Percentiles rank a stretch among this genome's conserved stretches.
Evolutionary conservation across 2,797 vertebrate genomes (phyloP).

Genomic region (Acanthornis magna): DNA sequence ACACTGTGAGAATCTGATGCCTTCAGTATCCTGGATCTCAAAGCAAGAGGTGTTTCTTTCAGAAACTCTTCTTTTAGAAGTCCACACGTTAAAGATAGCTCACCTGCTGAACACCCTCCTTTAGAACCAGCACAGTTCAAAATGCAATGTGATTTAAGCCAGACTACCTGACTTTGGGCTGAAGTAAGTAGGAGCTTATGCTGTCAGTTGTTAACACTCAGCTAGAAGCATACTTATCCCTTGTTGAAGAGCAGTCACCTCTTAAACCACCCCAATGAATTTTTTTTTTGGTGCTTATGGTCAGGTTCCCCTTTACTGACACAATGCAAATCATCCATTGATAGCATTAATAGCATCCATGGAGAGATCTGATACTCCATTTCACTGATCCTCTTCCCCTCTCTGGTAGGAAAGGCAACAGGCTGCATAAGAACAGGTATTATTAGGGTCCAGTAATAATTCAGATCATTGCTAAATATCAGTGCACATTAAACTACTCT

Average conservation of each 20-base stretch:
- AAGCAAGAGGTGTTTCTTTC: not conserved
- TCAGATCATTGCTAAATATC: not conserved
- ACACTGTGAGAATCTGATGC: not conserved
- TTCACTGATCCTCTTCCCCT: not conserved
- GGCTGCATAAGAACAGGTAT: not conserved
- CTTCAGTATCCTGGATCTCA: not conserved
- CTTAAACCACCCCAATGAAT: not conserved
- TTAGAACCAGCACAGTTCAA: not conserved
- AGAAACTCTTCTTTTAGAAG: not conserved
- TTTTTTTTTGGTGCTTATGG: not conserved
- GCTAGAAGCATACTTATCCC: not conserved
- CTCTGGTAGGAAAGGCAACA: not conserved
- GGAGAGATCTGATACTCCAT: not conserved
- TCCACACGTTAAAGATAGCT: not conserved
- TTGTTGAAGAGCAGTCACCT: not conserved
- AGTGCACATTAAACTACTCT: rapidly evolving
- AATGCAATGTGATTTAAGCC: not conserved
- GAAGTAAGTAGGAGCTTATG: not conserved
- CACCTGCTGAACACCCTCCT: not conserved
- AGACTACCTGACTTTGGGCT: not conserved
- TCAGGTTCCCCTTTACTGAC: not conserved
- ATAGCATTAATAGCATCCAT: not conserved
- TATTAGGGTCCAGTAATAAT: not conserved
- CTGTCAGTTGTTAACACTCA: not conserved
- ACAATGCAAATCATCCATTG: not conserved